These are phyloP conservation scores for Toxotes chatareus DNA, from an alignment of 2,113 vertebrate species.

Conservation along the genomic window DNA sequence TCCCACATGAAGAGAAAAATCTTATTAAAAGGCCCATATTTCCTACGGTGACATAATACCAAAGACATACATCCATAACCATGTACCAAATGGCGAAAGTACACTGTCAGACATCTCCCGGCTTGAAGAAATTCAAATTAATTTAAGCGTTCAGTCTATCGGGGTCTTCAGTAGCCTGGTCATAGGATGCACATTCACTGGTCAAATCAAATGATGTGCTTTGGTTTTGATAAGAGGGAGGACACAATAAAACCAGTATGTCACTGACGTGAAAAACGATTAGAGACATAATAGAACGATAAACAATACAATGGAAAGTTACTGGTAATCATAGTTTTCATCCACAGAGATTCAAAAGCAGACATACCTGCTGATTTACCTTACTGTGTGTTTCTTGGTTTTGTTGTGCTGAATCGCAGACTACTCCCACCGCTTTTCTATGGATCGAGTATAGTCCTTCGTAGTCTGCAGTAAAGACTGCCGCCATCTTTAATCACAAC, in stretches of 20 bases:
- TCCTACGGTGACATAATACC: constrained; percentile 53
- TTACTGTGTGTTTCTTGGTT: constrained; percentile 69
- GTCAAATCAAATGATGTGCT: constrained; percentile 79
- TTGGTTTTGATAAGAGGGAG: constrained; percentile 70
- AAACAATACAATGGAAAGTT: constrained; percentile 69
- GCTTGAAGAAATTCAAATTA: constrained; percentile 61
- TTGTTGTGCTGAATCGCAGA: constrained; percentile 73
- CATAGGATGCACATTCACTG: constrained; percentile 72
- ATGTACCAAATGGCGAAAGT: constrained; percentile 57
- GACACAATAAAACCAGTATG: constrained; percentile 69
- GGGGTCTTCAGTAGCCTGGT: constrained; percentile 56
- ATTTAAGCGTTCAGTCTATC: constrained; percentile 64
- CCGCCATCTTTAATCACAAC: constrained; percentile 88
- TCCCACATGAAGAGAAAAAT: constrained; percentile 56
- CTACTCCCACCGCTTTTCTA: constrained; percentile 78
- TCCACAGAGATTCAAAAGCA: constrained; percentile 63
- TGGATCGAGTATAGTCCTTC: constrained; percentile 75
- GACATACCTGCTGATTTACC: constrained; percentile 79
- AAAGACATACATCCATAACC: constrained; percentile 40
- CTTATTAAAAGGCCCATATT: constrained; percentile 51
- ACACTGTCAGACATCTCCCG: constrained; percentile 45
- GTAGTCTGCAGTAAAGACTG: constrained; percentile 83
- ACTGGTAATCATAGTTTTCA: constrained; percentile 47
- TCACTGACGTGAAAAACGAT: constrained; percentile 61
- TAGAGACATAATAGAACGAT: constrained; percentile 60